Evolutionary conservation across 2,797 vertebrate species (phyloP).

Genomic region (Syngnathus rostellatus): DNA sequence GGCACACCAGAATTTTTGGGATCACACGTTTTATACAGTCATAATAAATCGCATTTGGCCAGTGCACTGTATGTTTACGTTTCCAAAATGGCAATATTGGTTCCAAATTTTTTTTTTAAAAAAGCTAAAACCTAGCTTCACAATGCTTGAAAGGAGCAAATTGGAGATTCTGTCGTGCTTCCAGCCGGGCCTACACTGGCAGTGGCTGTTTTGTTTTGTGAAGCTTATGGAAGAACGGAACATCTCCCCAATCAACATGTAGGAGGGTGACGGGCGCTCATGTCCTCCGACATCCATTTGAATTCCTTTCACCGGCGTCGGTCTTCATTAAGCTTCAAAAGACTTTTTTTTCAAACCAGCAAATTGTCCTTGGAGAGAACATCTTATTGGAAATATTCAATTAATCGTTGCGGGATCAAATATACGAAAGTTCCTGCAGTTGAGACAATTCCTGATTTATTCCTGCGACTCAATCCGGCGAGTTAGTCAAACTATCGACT

Average conservation of each 20-base stretch:
- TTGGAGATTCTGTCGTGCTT: slow-evolving; percentile 48
- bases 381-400: too few species aligned
- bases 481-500: slow-evolving; percentile 32
- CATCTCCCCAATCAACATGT: slow-evolving; percentile 57
- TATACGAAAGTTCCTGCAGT: not conserved
- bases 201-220: slow-evolving; percentile 42
- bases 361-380: not conserved
- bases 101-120: too few species aligned
- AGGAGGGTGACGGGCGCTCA: slow-evolving; percentile 52
- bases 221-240: slow-evolving; percentile 47
- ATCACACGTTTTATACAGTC: not conserved
- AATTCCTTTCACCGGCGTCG: slow-evolving; percentile 39
- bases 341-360: not conserved
- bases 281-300: slow-evolving; percentile 44
- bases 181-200: slow-evolving; percentile 55
- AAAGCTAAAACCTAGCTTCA: not conserved
- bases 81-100: not conserved
- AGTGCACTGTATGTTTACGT: not conserved
- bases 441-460: not conserved
- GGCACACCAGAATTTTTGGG: not conserved
- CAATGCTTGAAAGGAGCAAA: slow-evolving; percentile 8
- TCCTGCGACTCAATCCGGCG: not conserved
- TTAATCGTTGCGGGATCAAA: too few species aligned
- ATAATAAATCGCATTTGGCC: not conserved
- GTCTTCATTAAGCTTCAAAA: slow-evolving; percentile 41